Evolutionary conservation across 2,888 invertebrate genomes (phyloP).

Genomic region (Eucera pruinosa): DNA sequence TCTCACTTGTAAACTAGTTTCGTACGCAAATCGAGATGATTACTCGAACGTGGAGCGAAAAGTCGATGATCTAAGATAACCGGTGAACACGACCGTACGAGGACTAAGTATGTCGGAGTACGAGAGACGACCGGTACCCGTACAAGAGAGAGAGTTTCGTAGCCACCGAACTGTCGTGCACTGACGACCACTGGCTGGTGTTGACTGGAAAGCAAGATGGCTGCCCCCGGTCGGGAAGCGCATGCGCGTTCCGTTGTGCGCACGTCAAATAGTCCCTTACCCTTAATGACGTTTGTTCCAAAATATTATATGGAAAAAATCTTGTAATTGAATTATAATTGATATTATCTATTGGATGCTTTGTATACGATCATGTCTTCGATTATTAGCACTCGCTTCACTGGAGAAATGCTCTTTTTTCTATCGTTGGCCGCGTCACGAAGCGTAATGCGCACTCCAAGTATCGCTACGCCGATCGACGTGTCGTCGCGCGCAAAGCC

Average conservation of each 20-base stretch:
- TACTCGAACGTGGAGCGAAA: constrained; percentile 5
- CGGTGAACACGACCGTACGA: constrained; percentile 42
- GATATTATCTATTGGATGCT: neutral
- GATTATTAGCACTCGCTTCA: neutral
- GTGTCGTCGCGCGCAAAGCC: constrained; percentile 73
- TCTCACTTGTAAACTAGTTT: constrained; percentile 41
- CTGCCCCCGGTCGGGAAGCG: constrained; percentile 74
- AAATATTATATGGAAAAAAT: neutral
- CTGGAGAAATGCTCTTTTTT: neutral
- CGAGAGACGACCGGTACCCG: constrained; percentile 57
- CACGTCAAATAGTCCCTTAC: constrained; percentile 71
- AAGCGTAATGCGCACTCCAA: constrained; percentile 56
- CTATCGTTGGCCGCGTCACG: constrained; percentile 57
- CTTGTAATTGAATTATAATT: neutral
- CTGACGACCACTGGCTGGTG: constrained; percentile 80
- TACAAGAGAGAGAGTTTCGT: constrained; percentile 61
- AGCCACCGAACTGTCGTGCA: constrained; percentile 71
- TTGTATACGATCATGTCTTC: neutral
- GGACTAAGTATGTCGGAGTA: constrained; percentile 37
- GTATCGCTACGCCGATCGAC: constrained; percentile 73
- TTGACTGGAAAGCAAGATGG: constrained; percentile 79
- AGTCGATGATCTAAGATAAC: constrained; percentile 12
- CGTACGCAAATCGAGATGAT: constrained; percentile 24
- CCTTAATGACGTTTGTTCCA: constrained; percentile 30
- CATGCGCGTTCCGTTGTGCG: constrained; percentile 69